Evolutionary conservation across 2,797 vertebrate species (phyloP).

Genomic region (Cossypha niveicapilla): DNA sequence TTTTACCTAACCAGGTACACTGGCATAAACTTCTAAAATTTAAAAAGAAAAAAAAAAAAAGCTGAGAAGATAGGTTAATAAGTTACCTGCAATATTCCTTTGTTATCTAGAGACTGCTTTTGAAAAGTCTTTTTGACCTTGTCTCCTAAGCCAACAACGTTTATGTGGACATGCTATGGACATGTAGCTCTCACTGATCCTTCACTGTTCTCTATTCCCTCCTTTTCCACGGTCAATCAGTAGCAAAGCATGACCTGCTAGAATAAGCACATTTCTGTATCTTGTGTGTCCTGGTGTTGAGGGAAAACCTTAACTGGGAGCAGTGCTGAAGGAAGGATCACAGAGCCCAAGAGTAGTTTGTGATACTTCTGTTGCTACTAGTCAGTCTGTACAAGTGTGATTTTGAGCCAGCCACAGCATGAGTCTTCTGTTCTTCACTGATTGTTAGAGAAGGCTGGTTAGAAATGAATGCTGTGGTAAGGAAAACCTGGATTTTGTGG

Average conservation of each 20-base stretch:
- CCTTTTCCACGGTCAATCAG: neutral
- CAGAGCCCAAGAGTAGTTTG: neutral
- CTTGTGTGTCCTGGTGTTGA: neutral
- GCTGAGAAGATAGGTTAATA: neutral
- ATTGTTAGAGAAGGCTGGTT: neutral
- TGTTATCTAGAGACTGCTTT: neutral
- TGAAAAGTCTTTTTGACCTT: neutral
- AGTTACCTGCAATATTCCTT: neutral
- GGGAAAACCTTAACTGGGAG: neutral
- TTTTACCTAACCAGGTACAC: neutral
- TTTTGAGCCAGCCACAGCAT: neutral
- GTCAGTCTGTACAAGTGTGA: neutral
- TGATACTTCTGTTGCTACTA: neutral
- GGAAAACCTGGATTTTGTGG: neutral
- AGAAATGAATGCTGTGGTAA: neutral
- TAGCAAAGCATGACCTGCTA: neutral
- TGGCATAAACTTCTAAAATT: neutral
- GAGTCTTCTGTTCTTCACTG: neutral
- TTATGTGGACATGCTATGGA: accelerated
- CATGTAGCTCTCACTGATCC: neutral
- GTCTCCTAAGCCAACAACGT: neutral
- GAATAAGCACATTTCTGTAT: neutral
- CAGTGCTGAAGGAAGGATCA: neutral
- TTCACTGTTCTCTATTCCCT: neutral
- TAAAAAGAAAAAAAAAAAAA: no score